Percentiles rank a stretch among this genome's conserved stretches.
These are phyloP conservation scores for Brassicogethes aeneus DNA, from an alignment of 2,888 invertebrate genomes.

Conservation along the genomic window DNA sequence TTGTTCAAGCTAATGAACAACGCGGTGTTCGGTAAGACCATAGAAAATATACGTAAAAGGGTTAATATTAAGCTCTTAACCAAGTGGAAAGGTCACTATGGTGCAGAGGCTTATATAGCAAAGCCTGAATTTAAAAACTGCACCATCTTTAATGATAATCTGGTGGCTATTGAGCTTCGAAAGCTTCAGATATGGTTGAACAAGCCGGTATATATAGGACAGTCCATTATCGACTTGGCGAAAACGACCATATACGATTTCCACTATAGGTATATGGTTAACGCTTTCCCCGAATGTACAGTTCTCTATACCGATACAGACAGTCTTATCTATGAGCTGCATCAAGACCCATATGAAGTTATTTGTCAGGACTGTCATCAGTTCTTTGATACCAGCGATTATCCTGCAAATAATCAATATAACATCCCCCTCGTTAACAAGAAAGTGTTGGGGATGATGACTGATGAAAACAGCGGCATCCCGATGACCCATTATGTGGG, in stretches of 20 bases:
- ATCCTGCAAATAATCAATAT: neutral
- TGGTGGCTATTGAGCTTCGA: conserved; percentile 13
- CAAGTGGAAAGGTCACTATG: too few relatives aligned
- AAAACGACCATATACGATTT: conserved; percentile 18
- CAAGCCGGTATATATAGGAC: conserved; percentile 20
- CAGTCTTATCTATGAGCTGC: too few relatives aligned
- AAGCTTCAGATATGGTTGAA: conserved; percentile 13
- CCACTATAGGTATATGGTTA: too few relatives aligned
- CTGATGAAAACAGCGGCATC: too few relatives aligned
- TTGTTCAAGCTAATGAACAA: too few relatives aligned
- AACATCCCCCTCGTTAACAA: conserved; percentile 3
- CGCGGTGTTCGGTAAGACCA: too few relatives aligned
- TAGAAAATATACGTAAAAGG: too few relatives aligned
- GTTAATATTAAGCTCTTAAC: too few relatives aligned
- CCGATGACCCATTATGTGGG: too few relatives aligned
- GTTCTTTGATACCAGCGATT: conserved; percentile 3
- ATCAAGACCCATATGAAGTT: conserved; percentile 3
- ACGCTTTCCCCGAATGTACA: too few relatives aligned
- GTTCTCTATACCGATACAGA: too few relatives aligned
- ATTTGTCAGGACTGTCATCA: conserved; percentile 1
- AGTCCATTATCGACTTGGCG: conserved; percentile 18
- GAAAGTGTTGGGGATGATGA: too few relatives aligned
- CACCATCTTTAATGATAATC: conserved; percentile 12
- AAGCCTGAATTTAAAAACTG: conserved; percentile 17
- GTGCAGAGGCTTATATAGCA: conserved; percentile 12